Percentiles rank a stretch among this genome's conserved stretches.
phyloP scores from a whole-genome alignment of 2,113 vertebrate species.

The Myotis davidii region DNA sequence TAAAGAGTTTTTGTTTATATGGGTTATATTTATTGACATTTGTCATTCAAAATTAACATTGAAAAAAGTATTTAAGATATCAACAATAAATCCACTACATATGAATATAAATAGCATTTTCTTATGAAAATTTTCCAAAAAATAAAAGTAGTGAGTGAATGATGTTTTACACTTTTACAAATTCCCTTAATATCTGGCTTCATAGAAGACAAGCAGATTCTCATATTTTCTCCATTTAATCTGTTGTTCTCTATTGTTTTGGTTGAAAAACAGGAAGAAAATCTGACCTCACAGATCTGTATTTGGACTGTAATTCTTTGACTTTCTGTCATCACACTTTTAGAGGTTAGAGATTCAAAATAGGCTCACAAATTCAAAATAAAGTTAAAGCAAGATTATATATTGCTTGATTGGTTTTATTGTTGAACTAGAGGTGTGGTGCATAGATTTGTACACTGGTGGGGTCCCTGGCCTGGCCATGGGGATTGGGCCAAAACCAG shows the following conservation, averaged over 20 bases:
- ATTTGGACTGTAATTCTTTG: background rate
- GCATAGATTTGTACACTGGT: no score
- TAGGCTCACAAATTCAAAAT: no score
- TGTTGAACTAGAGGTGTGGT: no score
- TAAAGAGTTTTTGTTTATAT: background rate
- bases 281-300: background rate
- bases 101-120: background rate
- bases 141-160: conserved; percentile 1
- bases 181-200: background rate
- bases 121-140: conserved; percentile 15
- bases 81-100: background rate
- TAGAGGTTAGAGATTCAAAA: no score
- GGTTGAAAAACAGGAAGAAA: background rate
- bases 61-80: background rate
- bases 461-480: no score
- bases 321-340: no score
- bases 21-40: background rate
- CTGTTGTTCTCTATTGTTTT: background rate
- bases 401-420: no score
- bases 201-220: background rate
- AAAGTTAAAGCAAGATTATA: no score
- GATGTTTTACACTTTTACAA: background rate
- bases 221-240: background rate
- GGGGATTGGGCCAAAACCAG: no score
- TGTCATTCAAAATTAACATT: background rate